Conservation (phyloP, 1,140 invertebrate species). For the Myzus persicae region DNA sequence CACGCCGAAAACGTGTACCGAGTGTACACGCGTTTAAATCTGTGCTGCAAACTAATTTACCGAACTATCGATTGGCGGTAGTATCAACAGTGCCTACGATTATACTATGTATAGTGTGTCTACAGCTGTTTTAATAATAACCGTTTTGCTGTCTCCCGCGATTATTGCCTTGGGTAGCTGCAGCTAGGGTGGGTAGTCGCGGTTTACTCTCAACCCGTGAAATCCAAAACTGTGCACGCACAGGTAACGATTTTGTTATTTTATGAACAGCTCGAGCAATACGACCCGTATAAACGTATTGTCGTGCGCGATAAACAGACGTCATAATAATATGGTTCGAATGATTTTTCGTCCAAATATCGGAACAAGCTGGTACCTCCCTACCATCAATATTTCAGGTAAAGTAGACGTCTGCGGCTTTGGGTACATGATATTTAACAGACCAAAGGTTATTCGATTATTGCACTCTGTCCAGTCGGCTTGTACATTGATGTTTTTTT, state of each 20-base stretch:
- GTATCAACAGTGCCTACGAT: background rate
- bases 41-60: background rate
- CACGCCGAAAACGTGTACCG: background rate
- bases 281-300: background rate
- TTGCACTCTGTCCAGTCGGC: too few species aligned
- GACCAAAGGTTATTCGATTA: background rate
- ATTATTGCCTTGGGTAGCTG: background rate
- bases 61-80: background rate
- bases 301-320: background rate
- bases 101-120: background rate
- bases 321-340: background rate
- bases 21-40: background rate
- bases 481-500: too few species aligned
- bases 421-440: background rate
- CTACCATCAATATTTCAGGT: background rate
- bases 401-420: background rate
- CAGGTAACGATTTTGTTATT: background rate
- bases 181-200: too few species aligned
- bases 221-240: background rate
- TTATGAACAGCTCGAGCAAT: background rate
- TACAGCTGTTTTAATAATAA: background rate
- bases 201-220: background rate
- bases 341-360: background rate
- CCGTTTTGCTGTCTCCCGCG: background rate
- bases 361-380: background rate